A percentile compares a stretch with the other conserved stretches of the same genome.
phyloP scores from a whole-genome alignment of 2,888 invertebrate genomes.

The Epistrophe eligans region DNA sequence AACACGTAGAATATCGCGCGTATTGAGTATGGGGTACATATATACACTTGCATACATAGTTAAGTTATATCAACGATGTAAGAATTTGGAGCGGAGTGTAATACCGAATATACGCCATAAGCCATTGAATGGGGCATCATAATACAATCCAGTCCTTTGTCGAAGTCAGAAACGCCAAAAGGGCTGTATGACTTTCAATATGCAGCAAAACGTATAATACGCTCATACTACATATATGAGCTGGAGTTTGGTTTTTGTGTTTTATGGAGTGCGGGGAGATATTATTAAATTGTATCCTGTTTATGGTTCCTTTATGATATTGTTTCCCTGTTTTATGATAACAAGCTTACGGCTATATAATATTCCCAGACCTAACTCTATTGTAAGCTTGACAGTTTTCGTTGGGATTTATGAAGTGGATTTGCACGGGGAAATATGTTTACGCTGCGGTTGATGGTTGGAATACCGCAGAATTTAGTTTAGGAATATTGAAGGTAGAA shows the following conservation, averaged over 20 bases:
- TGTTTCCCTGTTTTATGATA: slow-evolving; percentile 74
- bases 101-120: neutral
- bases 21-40: neutral
- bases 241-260: slow-evolving; percentile 1
- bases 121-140: slow-evolving; percentile 26
- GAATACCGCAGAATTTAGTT: slow-evolving; percentile 67
- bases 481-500: slow-evolving; percentile 31
- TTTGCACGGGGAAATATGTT: slow-evolving; percentile 71
- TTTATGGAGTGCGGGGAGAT: slow-evolving; percentile 40
- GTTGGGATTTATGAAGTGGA: slow-evolving; percentile 74
- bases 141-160: slow-evolving; percentile 14
- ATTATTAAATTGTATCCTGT: slow-evolving; percentile 76
- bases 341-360: slow-evolving; percentile 74
- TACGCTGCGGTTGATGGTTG: slow-evolving; percentile 66
- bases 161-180: slow-evolving; percentile 21
- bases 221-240: neutral
- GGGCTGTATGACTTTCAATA: slow-evolving; percentile 71
- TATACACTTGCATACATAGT: no score
- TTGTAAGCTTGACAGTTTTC: slow-evolving; percentile 62
- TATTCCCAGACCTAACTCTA: slow-evolving; percentile 47
- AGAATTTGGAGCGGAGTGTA: slow-evolving; percentile 12
- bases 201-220: slow-evolving; percentile 37
- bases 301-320: slow-evolving; percentile 76
- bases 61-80: neutral
- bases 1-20: slow-evolving; percentile 48